These are phyloP conservation scores for Brachypodius melanocephalos DNA, from an alignment of 2,113 vertebrate genomes.

Conservation along the genomic window DNA sequence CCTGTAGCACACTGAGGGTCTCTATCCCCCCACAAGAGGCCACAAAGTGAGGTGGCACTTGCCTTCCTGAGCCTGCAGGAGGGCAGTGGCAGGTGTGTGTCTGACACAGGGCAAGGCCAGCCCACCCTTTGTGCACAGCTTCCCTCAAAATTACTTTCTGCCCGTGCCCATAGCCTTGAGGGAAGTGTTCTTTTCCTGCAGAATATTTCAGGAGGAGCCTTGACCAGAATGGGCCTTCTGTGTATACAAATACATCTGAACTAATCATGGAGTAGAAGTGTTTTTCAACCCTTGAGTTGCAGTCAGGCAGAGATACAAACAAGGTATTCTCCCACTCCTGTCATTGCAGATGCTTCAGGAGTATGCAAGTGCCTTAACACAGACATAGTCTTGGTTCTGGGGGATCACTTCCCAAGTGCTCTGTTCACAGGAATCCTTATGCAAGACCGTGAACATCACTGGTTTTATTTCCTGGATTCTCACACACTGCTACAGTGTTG, in stretches of 20 bases:
- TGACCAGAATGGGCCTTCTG: not conserved
- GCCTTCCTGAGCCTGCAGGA: not conserved
- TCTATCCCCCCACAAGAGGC: accelerated
- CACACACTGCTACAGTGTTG: not conserved
- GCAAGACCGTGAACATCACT: accelerated
- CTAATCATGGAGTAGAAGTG: not conserved
- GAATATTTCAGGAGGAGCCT: not conserved
- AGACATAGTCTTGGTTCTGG: not conserved
- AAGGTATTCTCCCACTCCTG: not conserved
- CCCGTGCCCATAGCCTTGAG: not conserved
- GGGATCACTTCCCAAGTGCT: not conserved
- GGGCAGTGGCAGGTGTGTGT: not conserved
- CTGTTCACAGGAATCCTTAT: not conserved
- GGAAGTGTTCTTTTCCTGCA: not conserved
- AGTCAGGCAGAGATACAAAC: accelerated
- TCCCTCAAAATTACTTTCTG: not conserved
- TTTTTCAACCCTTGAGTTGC: not conserved
- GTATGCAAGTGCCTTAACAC: not conserved
- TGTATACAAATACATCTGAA: not conserved
- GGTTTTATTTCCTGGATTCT: not conserved
- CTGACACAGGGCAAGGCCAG: not conserved
- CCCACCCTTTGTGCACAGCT: accelerated
- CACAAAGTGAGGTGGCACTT: not conserved
- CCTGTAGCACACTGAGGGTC: accelerated
- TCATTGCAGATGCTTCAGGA: not conserved